Conservation (phyloP, 2,113 vertebrate genomes). For the Brevimyrus niger region DNA sequence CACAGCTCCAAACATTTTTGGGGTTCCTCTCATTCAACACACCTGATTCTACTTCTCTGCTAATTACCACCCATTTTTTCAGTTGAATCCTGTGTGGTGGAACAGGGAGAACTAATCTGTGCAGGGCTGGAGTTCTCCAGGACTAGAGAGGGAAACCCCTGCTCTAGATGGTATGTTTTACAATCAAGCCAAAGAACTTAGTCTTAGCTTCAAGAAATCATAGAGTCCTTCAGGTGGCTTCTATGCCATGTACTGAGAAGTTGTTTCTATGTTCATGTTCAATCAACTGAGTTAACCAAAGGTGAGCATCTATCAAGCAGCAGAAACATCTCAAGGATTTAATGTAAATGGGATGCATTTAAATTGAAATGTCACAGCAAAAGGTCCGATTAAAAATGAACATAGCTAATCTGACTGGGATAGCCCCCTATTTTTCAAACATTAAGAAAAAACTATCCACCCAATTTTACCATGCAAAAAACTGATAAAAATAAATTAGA, state of each 20-base stretch:
- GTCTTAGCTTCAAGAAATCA: background rate
- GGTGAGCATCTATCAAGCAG: background rate
- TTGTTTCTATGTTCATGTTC: background rate
- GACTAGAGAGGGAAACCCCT: background rate
- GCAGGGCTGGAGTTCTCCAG: background rate
- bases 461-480: background rate
- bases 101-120: background rate
- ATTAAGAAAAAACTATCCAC: background rate
- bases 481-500: background rate
- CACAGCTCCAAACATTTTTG: no score
- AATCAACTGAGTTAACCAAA: background rate
- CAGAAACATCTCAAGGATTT: background rate
- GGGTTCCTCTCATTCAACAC: no score
- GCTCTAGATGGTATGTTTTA: background rate
- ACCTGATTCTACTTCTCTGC: no score
- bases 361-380: background rate
- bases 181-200: background rate
- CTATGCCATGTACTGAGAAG: background rate
- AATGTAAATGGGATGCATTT: background rate
- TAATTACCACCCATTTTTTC: background rate
- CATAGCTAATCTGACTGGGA: background rate
- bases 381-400: background rate
- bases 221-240: background rate
- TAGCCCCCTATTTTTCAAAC: background rate
- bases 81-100: background rate